Percentiles rank a stretch among this genome's conserved stretches.
Conservation (phyloP, 2,888 invertebrate species). For the Chirona hameri region DNA sequence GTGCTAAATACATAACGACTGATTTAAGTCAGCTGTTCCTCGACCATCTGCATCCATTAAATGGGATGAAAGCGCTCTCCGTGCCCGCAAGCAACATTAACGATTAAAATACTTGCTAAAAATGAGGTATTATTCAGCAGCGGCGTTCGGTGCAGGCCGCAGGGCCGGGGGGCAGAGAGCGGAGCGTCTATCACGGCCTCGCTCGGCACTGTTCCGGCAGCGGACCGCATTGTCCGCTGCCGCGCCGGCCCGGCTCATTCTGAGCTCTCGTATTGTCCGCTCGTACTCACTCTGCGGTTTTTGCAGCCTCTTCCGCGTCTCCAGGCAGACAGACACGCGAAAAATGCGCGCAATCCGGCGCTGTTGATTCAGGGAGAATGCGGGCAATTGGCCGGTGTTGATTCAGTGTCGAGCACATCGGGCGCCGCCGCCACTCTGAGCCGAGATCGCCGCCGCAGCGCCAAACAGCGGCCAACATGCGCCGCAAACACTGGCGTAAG, state of each 20-base stretch:
- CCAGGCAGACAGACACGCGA: not conserved
- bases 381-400: not conserved
- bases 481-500: not conserved
- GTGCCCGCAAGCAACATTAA: not conserved
- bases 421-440: not conserved
- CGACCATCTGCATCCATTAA: not conserved
- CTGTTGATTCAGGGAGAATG: not conserved
- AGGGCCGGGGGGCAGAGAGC: not conserved
- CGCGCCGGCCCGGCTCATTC: not conserved
- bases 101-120: not conserved
- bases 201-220: too few species aligned
- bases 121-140: not conserved
- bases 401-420: not conserved
- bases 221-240: not conserved
- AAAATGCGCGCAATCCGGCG: conserved; percentile 1
- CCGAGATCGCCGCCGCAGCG: not conserved
- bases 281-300: not conserved
- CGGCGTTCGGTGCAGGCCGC: not conserved
- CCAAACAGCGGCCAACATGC: not conserved
- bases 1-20: conserved; percentile 7
- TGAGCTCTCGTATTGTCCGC: too few species aligned
- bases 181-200: not conserved
- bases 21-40: not conserved
- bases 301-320: not conserved
- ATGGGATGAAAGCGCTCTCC: not conserved